Evolutionary conservation across 2,113 vertebrate species (phyloP).

Genomic region (Malurus elegans): DNA sequence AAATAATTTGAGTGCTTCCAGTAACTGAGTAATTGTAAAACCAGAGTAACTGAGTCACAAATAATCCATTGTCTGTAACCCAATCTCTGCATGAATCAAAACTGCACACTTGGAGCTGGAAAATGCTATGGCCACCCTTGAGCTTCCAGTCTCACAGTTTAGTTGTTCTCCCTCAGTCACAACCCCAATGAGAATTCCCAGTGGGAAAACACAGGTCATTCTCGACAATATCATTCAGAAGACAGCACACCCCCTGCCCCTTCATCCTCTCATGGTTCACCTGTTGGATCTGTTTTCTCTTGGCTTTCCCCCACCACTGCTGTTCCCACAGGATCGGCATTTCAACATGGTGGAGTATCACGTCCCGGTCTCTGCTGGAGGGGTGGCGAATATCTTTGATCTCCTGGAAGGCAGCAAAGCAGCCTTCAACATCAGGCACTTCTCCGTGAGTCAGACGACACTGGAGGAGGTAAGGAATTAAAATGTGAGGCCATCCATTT

Average conservation of each 20-base stretch:
- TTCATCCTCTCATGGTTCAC: neutral
- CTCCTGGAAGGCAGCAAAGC: conserved; percentile 88
- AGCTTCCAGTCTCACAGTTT: neutral
- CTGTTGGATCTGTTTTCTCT: neutral
- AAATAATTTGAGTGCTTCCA: neutral
- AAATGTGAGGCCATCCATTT: conserved; percentile 19
- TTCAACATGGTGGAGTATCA: conserved; percentile 92
- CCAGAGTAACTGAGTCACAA: neutral
- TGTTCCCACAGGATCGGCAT: conserved; percentile 82
- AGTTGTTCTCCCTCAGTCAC: neutral
- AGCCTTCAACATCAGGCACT: conserved; percentile 89
- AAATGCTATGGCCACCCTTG: neutral
- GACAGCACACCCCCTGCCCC: neutral
- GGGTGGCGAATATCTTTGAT: conserved; percentile 92
- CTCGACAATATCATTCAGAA: neutral
- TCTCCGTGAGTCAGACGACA: conserved; percentile 94
- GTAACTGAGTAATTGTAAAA: neutral
- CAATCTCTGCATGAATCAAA: neutral
- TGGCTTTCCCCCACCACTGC: neutral
- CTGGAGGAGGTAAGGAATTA: conserved; percentile 89
- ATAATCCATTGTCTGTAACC: neutral
- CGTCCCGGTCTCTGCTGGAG: conserved; percentile 86
- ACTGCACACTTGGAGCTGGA: neutral
- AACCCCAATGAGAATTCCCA: neutral
- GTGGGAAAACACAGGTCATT: neutral